Conservation (phyloP, 2,113 vertebrate genomes). For the Anhinga rufa region DNA sequence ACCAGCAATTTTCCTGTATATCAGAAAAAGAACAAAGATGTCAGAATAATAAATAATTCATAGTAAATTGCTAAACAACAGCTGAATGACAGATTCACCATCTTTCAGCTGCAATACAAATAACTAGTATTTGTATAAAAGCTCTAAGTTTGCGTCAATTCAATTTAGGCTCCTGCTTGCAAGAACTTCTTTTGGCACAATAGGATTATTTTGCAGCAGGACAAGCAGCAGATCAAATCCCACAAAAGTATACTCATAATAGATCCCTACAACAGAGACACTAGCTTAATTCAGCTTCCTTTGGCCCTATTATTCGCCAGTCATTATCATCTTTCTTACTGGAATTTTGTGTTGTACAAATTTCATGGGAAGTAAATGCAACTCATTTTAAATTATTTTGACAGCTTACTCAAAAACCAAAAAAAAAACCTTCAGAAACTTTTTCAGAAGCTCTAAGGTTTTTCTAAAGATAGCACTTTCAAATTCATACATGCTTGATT, state of each 20-base stretch:
- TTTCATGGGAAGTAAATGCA: background rate
- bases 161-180: background rate
- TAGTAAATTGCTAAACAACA: slow-evolving; percentile 40
- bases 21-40: slow-evolving; percentile 37
- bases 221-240: background rate
- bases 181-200: background rate
- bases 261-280: background rate
- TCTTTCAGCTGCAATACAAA: slow-evolving; percentile 33
- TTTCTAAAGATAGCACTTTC: background rate
- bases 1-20: slow-evolving; percentile 30
- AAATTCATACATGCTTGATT: background rate
- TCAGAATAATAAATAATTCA: slow-evolving; percentile 64
- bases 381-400: background rate
- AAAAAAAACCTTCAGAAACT: background rate
- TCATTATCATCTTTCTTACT: background rate
- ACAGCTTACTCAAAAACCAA: background rate
- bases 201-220: background rate
- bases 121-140: slow-evolving; percentile 26
- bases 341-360: background rate
- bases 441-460: background rate
- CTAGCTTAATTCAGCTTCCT: background rate
- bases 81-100: slow-evolving; percentile 31
- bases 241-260: background rate
- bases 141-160: background rate
- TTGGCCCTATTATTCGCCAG: background rate